These are phyloP conservation scores for Triplophysa dalaica DNA, from an alignment of 2,113 vertebrate genomes.

Conservation along the genomic window DNA sequence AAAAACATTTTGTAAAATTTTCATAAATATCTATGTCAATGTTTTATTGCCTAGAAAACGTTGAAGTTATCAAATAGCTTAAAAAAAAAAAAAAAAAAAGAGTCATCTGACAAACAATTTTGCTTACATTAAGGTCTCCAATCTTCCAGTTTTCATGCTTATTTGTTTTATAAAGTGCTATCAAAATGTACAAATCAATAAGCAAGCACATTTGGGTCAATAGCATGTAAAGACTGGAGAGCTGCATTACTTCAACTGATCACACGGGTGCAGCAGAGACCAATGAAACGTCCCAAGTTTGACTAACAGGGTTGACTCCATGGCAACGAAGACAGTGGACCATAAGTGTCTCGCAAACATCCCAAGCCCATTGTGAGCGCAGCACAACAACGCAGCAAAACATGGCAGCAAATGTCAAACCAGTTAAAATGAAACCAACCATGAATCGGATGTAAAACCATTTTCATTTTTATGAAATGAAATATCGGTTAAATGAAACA, in stretches of 20 bases:
- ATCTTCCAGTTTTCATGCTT: background rate
- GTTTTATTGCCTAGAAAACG: too few species aligned
- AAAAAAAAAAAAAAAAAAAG: too few species aligned
- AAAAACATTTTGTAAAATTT: too few species aligned
- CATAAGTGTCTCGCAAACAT: background rate
- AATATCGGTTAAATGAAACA: slow-evolving; percentile 34
- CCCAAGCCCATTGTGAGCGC: slow-evolving; percentile 11
- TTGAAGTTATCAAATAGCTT: too few species aligned
- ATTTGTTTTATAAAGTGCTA: too few species aligned
- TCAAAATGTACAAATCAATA: too few species aligned
- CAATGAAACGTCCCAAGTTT: background rate
- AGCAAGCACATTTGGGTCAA: background rate
- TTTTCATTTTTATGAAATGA: slow-evolving; percentile 44
- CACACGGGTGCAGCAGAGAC: slow-evolving; percentile 10
- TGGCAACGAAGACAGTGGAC: slow-evolving; percentile 15
- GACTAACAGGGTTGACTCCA: background rate
- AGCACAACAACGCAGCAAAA: slow-evolving; percentile 32
- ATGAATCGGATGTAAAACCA: slow-evolving; percentile 60
- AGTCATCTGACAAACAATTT: too few species aligned
- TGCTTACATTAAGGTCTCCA: background rate
- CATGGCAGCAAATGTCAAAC: slow-evolving; percentile 1
- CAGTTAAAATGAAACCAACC: slow-evolving; percentile 5
- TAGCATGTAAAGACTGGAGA: background rate
- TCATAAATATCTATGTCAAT: too few species aligned
- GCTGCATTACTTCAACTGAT: background rate